Evolutionary conservation across 2,888 invertebrate genomes (phyloP).

Genomic region (Colostygia pectinataria): DNA sequence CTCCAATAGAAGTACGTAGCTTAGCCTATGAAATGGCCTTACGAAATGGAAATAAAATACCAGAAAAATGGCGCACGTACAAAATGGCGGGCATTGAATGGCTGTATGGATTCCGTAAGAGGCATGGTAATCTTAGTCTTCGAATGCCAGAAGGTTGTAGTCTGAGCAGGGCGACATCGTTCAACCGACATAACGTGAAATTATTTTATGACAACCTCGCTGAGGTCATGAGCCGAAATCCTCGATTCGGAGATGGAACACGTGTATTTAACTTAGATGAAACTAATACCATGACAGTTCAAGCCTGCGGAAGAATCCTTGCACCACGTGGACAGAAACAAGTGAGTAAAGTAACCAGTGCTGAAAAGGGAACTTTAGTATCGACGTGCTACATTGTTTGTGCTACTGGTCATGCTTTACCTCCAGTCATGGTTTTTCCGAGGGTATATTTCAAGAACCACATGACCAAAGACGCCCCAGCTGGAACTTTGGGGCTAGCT

Average conservation of each 20-base stretch:
- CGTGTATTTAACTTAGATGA: constrained; percentile 13
- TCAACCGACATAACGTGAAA: constrained; percentile 20
- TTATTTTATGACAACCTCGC: constrained; percentile 22
- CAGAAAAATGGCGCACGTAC: constrained; percentile 2
- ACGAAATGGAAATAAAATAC: constrained; percentile 14
- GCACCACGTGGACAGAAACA: constrained; percentile 10
- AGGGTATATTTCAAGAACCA: no score
- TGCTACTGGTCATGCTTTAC: no score
- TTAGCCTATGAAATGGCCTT: constrained; percentile 15
- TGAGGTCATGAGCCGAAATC: constrained; percentile 6
- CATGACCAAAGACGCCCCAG: no score
- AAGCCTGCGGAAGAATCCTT: constrained; percentile 1
- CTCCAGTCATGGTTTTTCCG: no score
- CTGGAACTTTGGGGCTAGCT: no score
- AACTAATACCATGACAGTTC: constrained; percentile 15
- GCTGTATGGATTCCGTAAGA: constrained; percentile 21
- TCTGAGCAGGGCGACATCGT: constrained; percentile 23
- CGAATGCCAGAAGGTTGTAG: constrained; percentile 34
- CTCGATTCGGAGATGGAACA: constrained; percentile 9
- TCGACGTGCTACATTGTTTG: no score
- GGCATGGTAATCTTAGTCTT: constrained; percentile 30
- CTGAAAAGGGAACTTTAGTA: no score
- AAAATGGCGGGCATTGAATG: constrained; percentile 19
- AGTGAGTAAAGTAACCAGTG: no score
- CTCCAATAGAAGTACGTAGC: constrained; percentile 9